Evolutionary conservation across 1,140 invertebrate genomes (phyloP), one percentile per base, ranked within the genome.

Genomic region (Psilanteris sp.): DNA sequence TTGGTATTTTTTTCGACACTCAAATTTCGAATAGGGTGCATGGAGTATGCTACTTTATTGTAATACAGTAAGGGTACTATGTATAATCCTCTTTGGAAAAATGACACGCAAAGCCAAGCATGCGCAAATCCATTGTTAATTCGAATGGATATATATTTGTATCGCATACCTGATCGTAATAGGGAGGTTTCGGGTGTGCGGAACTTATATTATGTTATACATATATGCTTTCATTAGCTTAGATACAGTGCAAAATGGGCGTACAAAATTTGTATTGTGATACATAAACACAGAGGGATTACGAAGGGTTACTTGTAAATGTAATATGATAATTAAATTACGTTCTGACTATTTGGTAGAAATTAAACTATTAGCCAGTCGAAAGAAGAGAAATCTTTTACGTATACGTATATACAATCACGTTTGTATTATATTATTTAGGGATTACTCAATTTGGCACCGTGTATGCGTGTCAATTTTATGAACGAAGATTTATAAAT

Each of bases 101-200:
- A 67, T 66, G 74, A 77, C 74, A 72, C 66, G 74, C 74, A 71
- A 77, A 77, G 74, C 74, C 66, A 77, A 71, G 46, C 66, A 37
- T 61, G 61, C 74, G 54, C 61, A 70, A 52, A 64, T 22, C 59
- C 15, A 61, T 61, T 67, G 55, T 75, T 32, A 8, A 20, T 10
- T 37, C 36, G 31, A 68, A 55, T 46, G 37, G 44, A 36, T 34
- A 31, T 37, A 64, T 44, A 72, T 54, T 66, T 70, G 73, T 70
- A 66, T 70, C 73, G 13, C 18, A 18, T 76, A 76, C 57, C 72
- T 70, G 64, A 61, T 57, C 55, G 18, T 31, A 32, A 43, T 36
- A 34, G 31, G 13, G 37, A 5, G 48, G 32, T 37, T 44, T 50
- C 15, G 48, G 36, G 20, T 52, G 39, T 14, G 18, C 22, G 22